Percentiles rank a stretch among this genome's conserved stretches.
Conservation (phyloP, 2,113 vertebrate genomes). For the Etia nguti region DNA sequence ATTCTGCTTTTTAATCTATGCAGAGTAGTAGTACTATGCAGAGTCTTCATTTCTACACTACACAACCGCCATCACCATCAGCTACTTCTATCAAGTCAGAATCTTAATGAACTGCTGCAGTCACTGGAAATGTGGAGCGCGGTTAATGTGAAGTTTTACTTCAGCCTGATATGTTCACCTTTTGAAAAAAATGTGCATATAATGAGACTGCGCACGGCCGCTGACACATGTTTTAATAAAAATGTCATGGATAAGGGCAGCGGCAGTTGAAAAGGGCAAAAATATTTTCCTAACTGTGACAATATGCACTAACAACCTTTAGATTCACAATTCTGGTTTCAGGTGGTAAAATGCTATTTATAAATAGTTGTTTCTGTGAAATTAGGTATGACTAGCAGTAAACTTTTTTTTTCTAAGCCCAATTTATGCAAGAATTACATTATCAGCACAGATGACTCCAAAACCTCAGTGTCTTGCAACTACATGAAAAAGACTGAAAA, state of each 20-base stretch:
- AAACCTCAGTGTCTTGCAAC: background rate
- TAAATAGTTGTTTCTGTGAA: background rate
- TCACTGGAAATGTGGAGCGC: background rate
- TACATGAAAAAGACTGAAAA: background rate
- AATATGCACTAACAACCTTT: background rate
- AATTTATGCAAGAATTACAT: background rate
- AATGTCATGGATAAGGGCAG: slow-evolving; percentile 4
- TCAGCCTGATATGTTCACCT: background rate
- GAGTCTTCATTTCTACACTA: background rate
- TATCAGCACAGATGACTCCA: background rate
- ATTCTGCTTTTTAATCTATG: background rate
- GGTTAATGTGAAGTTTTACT: background rate
- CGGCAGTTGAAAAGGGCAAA: background rate
- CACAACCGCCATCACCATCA: background rate
- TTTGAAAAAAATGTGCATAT: background rate
- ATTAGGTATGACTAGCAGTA: background rate
- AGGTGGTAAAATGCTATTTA: background rate
- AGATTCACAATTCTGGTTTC: background rate
- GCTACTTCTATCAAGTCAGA: background rate
- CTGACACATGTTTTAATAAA: background rate
- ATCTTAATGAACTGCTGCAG: slow-evolving; percentile 7
- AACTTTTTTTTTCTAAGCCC: background rate
- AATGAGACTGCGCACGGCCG: background rate
- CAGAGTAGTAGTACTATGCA: no score
- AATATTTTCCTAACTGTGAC: background rate